Evolutionary conservation across 2,888 invertebrate genomes (phyloP), one percentile per base, ranked within the genome.

Genomic region (Nyleta sp.): DNA sequence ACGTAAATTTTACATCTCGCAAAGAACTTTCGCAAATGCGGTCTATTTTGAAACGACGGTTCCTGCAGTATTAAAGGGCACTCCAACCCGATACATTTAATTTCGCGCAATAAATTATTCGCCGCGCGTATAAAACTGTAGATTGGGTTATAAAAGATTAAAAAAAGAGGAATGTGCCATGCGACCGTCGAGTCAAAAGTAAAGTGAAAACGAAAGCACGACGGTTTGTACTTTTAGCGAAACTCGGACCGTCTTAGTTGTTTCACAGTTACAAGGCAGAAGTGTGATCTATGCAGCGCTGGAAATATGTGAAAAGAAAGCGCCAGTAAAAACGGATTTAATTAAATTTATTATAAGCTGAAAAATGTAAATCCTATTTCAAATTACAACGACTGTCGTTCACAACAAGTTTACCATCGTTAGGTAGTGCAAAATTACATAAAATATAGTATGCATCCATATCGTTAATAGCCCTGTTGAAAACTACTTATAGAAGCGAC

Each of bases 81-180:
- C 48, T 28, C 8, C 50, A 50, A 50, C 24, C 13, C 40, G 55
- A 40, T 57, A 57, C 55, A 40, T 40, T 57, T 57, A 57, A 40
- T 57, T 62, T 62, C 44, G 38, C 38, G 11, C 50, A 50, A 62
- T 50, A 62, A 62, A 62, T 62, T 50, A 48, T 62, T 62, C 50
- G 38, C 4, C 20, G 15, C 57, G 44, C 50, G 50, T 17, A 62
- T 17, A 62, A 62, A 62, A 50, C 62, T 24, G 28, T 7, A 11
- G 50, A 62, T 62, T 62, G 62, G 6, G 38, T 50, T 20, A 11
- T 62, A 24, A 62, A 50, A 50, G 50, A 62, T 62, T 62, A 50
- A 62, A 5, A 62, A 50, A 38, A 33, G 35, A 59, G 15, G 46
- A n/a, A 20, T 18, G 33, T 22, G 33, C 18, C 46, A 24, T 48